Evolutionary conservation across 2,797 vertebrate species (phyloP), one percentile per base, ranked within the genome.

Genomic region (Phylloscopus collybita): DNA sequence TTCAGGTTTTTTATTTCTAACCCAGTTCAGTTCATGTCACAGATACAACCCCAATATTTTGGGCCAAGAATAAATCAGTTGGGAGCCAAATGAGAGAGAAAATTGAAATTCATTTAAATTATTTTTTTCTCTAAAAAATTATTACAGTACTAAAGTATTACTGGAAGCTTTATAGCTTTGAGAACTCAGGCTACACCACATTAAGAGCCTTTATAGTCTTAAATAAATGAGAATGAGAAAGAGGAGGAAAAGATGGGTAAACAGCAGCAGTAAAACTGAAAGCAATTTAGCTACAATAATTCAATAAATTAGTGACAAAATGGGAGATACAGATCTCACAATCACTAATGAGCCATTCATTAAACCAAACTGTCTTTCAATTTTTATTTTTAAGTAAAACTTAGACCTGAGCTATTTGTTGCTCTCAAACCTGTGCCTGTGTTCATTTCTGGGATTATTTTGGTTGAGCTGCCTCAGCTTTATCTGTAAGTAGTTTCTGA

Each of bases 21-120:
- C 4, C 2, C 15, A 30, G 38, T 45, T 45, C 17, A 16, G 17
- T 34, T 59, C n/a, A 45, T 0, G 0, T 67, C 19, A 40, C 10
- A 34, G 21, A 45, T 13, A 40, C 1, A 75, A 75, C 34, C 6
- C 25, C 2, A 64, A 4, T n/a, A 20, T 34, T 86, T 74, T 16
- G 11, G 29, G 16, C 15, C 15, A 80, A 62, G 26, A 74, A 34
- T 11, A 69, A 42, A 62, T 45, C 29, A 32, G 6, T 15, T 1
- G 0, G 50, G 29, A 86, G 29, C 5, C 29, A 75, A 69, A 57
- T 27, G 29, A 57, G 25, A 32, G 25, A 11, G 30, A 79, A 54
- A 51, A 51, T 9, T 25, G 18, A 38, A 80, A 51, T 57, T 26
- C 1, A 62, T 69, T 74, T n/a, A 36, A 56, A 29, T 61, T 0